These are phyloP conservation scores for Forbesichthys agassizii DNA, from an alignment of 2,113 vertebrate genomes.

Conservation along the genomic window DNA sequence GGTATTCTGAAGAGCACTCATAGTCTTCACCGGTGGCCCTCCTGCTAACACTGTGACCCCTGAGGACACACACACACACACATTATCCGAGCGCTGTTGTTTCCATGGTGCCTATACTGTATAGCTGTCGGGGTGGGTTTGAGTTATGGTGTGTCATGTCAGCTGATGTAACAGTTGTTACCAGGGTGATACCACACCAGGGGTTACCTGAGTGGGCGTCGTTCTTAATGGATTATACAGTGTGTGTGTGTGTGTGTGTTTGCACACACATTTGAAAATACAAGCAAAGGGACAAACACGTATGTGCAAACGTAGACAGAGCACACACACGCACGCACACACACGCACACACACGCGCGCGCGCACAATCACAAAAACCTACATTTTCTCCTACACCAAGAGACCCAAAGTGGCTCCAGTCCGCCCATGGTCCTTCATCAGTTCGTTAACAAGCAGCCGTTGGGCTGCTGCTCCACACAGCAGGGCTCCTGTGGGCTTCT, in stretches of 20 bases:
- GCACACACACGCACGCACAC: not conserved
- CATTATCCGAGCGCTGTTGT: conserved; percentile 39
- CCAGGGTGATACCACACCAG: not conserved
- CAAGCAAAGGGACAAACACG: not conserved
- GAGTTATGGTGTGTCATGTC: conserved; percentile 26
- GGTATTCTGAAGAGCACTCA: conserved; percentile 13
- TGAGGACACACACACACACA: conserved; percentile 16
- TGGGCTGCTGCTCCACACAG: conserved; percentile 47
- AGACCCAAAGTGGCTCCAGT: not conserved
- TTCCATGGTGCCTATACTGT: conserved; percentile 10
- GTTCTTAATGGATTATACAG: too few relatives aligned
- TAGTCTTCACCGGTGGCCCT: conserved; percentile 52
- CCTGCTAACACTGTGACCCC: conserved; percentile 38
- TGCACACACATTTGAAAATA: conserved; percentile 6
- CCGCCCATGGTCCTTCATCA: conserved; percentile 30
- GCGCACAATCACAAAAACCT: not conserved
- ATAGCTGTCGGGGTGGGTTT: conserved; percentile 44
- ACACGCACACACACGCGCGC: not conserved
- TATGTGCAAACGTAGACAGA: too few relatives aligned
- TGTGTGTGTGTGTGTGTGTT: too few relatives aligned
- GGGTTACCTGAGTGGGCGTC: too few relatives aligned
- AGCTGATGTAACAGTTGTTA: conserved; percentile 9
- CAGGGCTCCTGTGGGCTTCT: conserved; percentile 49
- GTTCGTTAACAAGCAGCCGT: conserved; percentile 39
- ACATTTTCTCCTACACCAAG: too few relatives aligned